Percentiles rank a stretch among this genome's conserved stretches.
Conservation (phyloP, 2,797 vertebrate species). For the Yasuhikotakia modesta region DNA sequence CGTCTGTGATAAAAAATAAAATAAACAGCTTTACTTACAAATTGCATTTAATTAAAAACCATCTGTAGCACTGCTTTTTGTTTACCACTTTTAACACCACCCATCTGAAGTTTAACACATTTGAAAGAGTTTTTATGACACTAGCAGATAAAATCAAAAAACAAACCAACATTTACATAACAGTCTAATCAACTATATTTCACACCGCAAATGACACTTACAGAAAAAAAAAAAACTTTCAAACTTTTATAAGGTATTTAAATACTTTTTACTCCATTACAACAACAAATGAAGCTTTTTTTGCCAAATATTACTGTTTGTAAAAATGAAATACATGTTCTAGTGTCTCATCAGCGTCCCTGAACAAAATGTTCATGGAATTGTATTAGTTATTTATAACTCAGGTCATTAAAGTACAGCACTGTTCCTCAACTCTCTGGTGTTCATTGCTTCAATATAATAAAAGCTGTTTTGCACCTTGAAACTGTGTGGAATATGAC, state of each 20-base stretch:
- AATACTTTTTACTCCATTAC: neutral
- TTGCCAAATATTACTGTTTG: conserved; percentile 22
- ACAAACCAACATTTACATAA: neutral
- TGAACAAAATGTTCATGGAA: conserved; percentile 43
- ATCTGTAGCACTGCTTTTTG: conserved; percentile 7
- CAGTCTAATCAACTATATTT: neutral
- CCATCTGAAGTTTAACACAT: conserved; percentile 5
- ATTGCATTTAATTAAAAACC: conserved; percentile 5
- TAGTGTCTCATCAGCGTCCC: conserved; percentile 43
- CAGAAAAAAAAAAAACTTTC: neutral
- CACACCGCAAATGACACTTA: neutral
- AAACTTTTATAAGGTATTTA: neutral
- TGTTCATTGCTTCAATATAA: neutral
- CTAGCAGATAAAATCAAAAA: neutral
- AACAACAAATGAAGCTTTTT: neutral
- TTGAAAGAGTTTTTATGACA: neutral
- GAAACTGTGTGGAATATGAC: conserved; percentile 34
- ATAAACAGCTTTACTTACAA: neutral
- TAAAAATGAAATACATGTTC: conserved; percentile 46
- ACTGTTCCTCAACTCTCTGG: conserved; percentile 42
- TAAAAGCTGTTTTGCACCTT: conserved; percentile 29
- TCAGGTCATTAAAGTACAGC: conserved; percentile 47
- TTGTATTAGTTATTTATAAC: conserved; percentile 59
- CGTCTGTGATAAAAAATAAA: neutral
- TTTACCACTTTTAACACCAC: neutral